A percentile compares a stretch with the other conserved stretches of the same genome.
These are phyloP conservation scores for Dasysyrphus tricinctus DNA, from an alignment of 2,888 invertebrate species.

Conservation along the genomic window DNA sequence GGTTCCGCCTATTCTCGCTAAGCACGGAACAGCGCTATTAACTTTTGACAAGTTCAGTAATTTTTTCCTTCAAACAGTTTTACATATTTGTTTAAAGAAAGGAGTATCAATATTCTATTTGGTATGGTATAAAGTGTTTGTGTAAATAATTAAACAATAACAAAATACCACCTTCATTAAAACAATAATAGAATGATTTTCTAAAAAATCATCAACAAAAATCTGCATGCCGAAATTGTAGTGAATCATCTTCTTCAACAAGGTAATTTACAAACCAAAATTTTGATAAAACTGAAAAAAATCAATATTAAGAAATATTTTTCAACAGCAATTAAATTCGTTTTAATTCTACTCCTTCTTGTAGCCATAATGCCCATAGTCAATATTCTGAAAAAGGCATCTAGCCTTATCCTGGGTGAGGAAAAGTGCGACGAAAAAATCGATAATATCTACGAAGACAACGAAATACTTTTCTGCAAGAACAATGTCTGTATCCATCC, in stretches of 20 bases:
- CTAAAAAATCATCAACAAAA: slow-evolving; percentile 3
- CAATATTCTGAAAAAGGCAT: slow-evolving; percentile 90
- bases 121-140: not conserved
- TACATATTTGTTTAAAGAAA: slow-evolving; percentile 13
- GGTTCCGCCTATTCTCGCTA: too few species aligned
- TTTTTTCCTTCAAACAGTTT: slow-evolving; percentile 2
- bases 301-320: slow-evolving; percentile 18
- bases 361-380: slow-evolving; percentile 88
- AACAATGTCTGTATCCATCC: slow-evolving; percentile 99
- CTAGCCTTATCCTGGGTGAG: slow-evolving; percentile 90
- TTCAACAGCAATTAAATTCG: not conserved
- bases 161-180: not conserved
- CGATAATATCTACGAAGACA: slow-evolving; percentile 89
- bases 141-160: slow-evolving; percentile 20
- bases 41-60: not conserved
- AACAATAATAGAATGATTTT: slow-evolving; percentile 1
- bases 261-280: slow-evolving; percentile 1
- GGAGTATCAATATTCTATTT: not conserved
- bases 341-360: not conserved
- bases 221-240: slow-evolving; percentile 28
- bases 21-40: not conserved
- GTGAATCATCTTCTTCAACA: slow-evolving; percentile 16
- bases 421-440: slow-evolving; percentile 86
- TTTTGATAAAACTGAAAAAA: slow-evolving; percentile 8
- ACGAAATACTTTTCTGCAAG: slow-evolving; percentile 94